phyloP scores from a whole-genome alignment of 2,888 invertebrate species.

The Tanypteryx hageni region DNA sequence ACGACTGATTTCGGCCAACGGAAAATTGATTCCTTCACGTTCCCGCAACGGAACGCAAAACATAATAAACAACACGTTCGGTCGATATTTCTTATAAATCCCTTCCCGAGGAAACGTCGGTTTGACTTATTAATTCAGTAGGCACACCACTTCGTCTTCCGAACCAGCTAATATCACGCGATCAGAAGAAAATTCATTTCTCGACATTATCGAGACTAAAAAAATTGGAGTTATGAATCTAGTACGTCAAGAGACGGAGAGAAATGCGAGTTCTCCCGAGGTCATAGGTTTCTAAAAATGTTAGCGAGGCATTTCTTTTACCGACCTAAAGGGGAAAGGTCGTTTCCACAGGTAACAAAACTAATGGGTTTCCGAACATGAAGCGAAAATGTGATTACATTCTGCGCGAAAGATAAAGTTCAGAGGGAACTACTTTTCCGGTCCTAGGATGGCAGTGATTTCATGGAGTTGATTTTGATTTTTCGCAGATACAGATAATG shows the following conservation, averaged over 20 bases:
- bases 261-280: not conserved
- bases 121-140: conserved; percentile 27
- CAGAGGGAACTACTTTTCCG: not conserved
- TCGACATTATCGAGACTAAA: not conserved
- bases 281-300: not conserved
- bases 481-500: too few species aligned
- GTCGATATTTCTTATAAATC: not conserved
- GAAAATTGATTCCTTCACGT: not conserved
- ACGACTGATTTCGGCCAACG: too few species aligned
- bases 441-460: not conserved
- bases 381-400: not conserved
- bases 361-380: not conserved
- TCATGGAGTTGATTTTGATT: too few species aligned
- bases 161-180: conserved; percentile 14
- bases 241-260: not conserved
- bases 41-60: not conserved
- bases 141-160: not conserved
- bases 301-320: not conserved
- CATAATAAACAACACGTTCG: not conserved
- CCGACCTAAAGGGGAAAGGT: not conserved
- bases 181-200: not conserved
- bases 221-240: not conserved
- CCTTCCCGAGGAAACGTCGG: not conserved
- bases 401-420: not conserved
- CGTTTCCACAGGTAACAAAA: not conserved